These are phyloP conservation scores for Antheraea assamensis DNA, from an alignment of 2,888 invertebrate genomes.

Conservation along the genomic window DNA sequence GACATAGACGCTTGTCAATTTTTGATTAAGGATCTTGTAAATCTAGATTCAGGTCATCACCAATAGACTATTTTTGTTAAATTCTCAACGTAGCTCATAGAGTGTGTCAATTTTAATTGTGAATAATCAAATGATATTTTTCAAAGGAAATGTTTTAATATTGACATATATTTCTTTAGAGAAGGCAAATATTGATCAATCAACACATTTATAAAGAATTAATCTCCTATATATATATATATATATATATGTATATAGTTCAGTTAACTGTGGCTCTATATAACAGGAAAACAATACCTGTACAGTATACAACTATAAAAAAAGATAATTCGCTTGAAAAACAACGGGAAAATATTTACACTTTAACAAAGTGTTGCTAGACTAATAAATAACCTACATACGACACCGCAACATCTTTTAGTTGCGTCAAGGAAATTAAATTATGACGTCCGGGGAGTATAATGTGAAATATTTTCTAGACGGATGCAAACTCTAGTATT, in stretches of 20 bases:
- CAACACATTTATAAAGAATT: background rate
- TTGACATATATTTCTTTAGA: background rate
- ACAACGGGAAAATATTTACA: slow-evolving; percentile 15
- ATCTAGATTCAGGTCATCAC: background rate
- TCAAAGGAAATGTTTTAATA: background rate
- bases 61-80: background rate
- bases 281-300: slow-evolving; percentile 20
- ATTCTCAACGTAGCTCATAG: background rate
- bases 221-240: background rate
- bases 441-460: slow-evolving; percentile 39
- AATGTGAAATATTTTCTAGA: slow-evolving; percentile 20
- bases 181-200: background rate
- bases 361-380: slow-evolving; percentile 18
- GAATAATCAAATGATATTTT: background rate
- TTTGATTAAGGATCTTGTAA: background rate
- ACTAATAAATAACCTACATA: slow-evolving; percentile 27
- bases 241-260: background rate
- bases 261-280: background rate
- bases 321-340: slow-evolving; percentile 2
- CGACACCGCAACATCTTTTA: background rate
- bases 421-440: slow-evolving; percentile 46
- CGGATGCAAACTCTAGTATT: background rate
- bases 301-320: slow-evolving; percentile 7
- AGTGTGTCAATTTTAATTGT: background rate
- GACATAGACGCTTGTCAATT: background rate